Percentiles rank a stretch among this genome's conserved stretches.
Conservation (phyloP, 2,888 invertebrate genomes). For the Mesoligia furuncula region DNA sequence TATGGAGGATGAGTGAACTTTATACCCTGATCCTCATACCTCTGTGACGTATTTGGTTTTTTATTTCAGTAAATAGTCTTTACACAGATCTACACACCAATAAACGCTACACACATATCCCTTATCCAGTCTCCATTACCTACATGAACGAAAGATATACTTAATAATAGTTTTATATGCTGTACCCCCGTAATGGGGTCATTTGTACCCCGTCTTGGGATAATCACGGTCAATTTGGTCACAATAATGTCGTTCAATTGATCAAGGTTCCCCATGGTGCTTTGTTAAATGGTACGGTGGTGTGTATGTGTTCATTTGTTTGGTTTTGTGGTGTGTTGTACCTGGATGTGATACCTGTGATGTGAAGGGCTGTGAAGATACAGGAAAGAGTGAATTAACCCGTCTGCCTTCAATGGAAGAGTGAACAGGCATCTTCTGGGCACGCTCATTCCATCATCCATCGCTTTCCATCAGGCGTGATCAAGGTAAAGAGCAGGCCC, state of each 20-base stretch:
- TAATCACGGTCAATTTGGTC: constrained; percentile 60
- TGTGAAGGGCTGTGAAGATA: not conserved
- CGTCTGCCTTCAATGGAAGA: too few relatives aligned
- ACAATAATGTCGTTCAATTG: constrained; percentile 51
- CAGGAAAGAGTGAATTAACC: not conserved
- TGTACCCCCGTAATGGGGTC: constrained; percentile 49
- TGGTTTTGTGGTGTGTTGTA: not conserved
- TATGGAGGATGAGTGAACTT: too few relatives aligned
- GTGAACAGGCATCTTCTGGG: too few relatives aligned
- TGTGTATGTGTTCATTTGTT: constrained; percentile 16
- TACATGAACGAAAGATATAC: constrained; percentile 35
- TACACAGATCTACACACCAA: not conserved
- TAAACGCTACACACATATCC: constrained; percentile 10
- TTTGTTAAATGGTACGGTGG: constrained; percentile 39
- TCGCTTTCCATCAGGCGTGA: too few relatives aligned
- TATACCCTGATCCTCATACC: too few relatives aligned
- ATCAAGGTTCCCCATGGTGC: constrained; percentile 27
- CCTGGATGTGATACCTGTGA: not conserved
- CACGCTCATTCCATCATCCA: too few relatives aligned
- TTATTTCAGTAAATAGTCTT: not conserved
- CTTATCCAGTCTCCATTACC: constrained; percentile 11
- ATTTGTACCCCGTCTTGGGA: constrained; percentile 46
- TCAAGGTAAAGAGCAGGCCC: too few relatives aligned
- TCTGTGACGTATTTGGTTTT: too few relatives aligned
- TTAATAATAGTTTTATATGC: constrained; percentile 54